Conservation (phyloP, 1,140 invertebrate species). For the Macrotrachela quadricornifera region DNA sequence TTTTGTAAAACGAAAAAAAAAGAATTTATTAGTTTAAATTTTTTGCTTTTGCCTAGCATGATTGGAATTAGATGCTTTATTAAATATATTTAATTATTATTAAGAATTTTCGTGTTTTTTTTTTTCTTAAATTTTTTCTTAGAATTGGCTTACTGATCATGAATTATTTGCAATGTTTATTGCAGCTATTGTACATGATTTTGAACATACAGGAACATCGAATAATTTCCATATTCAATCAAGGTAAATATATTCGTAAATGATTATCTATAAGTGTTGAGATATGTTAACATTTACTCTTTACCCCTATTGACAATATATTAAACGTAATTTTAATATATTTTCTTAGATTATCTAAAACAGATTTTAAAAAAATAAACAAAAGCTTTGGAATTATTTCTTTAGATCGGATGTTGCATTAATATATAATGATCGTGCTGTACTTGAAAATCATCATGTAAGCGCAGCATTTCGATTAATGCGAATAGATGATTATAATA, state of each 20-base stretch:
- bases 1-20: no score
- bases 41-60: no score
- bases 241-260: conserved; percentile 35
- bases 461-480: conserved; percentile 39
- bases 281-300: no score
- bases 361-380: no score
- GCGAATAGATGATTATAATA: conserved; percentile 65
- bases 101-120: neutral
- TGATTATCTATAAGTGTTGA: no score
- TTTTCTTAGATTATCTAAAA: no score
- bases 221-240: conserved; percentile 96
- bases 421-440: conserved; percentile 41
- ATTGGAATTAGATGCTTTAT: conserved; percentile 1
- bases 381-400: no score
- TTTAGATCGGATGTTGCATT: conserved; percentile 42
- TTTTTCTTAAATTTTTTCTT: conserved; percentile 13
- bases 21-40: no score
- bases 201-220: conserved; percentile 84
- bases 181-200: conserved; percentile 79
- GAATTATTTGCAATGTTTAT: conserved; percentile 81
- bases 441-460: conserved; percentile 42
- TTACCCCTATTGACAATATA: no score
- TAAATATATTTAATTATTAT: neutral
- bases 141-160: conserved; percentile 79
- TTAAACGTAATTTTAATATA: no score